Evolutionary conservation across 2,797 vertebrate genomes (phyloP).

Genomic region (Sus cebifrons): DNA sequence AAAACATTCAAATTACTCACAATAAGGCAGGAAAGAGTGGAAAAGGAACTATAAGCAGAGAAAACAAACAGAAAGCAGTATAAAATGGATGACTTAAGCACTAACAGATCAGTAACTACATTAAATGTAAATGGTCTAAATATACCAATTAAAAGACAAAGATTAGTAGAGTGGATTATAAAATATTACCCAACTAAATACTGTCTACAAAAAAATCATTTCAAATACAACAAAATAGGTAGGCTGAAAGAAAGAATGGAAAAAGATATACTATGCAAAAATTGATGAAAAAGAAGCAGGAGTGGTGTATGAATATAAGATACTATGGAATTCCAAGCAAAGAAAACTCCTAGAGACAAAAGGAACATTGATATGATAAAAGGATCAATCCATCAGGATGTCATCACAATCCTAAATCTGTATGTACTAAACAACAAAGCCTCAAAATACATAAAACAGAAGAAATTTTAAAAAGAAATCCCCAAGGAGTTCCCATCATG

Average conservation of each 20-base stretch:
- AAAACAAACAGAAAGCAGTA: conserved; percentile 7
- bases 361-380: conserved; percentile 12
- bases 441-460: conserved; percentile 42
- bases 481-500: too few species aligned
- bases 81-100: neutral
- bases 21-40: neutral
- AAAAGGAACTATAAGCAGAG: neutral
- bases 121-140: conserved; percentile 31
- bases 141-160: conserved; percentile 46
- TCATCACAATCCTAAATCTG: neutral
- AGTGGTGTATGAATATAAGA: neutral
- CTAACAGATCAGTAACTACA: neutral
- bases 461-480: neutral
- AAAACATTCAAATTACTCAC: conserved; percentile 29
- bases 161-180: conserved; percentile 2
- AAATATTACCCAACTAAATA: conserved; percentile 35
- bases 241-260: neutral
- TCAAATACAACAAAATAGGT: neutral
- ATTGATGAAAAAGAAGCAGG: conserved; percentile 31
- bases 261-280: neutral
- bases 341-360: conserved; percentile 6
- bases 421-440: neutral
- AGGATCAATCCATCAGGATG: neutral
- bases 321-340: neutral
- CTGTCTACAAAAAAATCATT: neutral